These are phyloP conservation scores for Scaptomyza pallida DNA, from an alignment of 1,140 invertebrate genomes.

Conservation along the genomic window DNA sequence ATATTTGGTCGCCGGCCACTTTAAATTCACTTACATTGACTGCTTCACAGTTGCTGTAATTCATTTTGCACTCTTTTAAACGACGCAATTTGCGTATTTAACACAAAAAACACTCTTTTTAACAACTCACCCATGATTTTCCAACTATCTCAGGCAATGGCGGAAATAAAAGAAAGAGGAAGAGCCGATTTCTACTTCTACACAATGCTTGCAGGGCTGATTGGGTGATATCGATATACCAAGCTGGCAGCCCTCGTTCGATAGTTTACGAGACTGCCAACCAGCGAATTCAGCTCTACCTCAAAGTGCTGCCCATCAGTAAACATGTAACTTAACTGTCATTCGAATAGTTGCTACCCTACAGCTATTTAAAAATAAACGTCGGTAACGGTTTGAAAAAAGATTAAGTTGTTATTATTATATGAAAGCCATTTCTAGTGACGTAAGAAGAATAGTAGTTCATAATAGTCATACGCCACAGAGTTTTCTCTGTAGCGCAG, in stretches of 20 bases:
- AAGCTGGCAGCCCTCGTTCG: not conserved
- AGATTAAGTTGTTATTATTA: too few relatives aligned
- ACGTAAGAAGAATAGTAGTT: not conserved
- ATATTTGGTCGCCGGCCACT: not conserved
- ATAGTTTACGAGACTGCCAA: conserved; percentile 19
- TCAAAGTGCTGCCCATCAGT: conserved; percentile 31
- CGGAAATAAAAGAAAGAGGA: conserved; percentile 83
- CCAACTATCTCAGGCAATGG: conserved; percentile 83
- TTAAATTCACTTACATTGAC: conserved; percentile 56
- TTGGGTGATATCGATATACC: conserved; percentile 16
- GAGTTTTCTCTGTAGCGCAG: conserved; percentile 27
- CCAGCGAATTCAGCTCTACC: not conserved
- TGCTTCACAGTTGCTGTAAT: conserved; percentile 23
- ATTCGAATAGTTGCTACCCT: conserved; percentile 28
- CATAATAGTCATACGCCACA: conserved; percentile 6
- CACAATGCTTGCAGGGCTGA: conserved; percentile 21
- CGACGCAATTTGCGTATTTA: conserved; percentile 44
- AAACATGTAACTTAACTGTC: conserved; percentile 19
- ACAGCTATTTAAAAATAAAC: not conserved
- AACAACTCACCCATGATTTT: conserved; percentile 83
- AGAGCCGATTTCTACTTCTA: conserved; percentile 48
- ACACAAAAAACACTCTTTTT: conserved; percentile 67
- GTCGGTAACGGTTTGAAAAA: not conserved
- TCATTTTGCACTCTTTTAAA: conserved; percentile 49
- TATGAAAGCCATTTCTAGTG: not conserved